Evolutionary conservation across 2,888 invertebrate genomes (phyloP), one percentile per base, ranked within the genome.

Genomic region (Drosophila emarginata): DNA sequence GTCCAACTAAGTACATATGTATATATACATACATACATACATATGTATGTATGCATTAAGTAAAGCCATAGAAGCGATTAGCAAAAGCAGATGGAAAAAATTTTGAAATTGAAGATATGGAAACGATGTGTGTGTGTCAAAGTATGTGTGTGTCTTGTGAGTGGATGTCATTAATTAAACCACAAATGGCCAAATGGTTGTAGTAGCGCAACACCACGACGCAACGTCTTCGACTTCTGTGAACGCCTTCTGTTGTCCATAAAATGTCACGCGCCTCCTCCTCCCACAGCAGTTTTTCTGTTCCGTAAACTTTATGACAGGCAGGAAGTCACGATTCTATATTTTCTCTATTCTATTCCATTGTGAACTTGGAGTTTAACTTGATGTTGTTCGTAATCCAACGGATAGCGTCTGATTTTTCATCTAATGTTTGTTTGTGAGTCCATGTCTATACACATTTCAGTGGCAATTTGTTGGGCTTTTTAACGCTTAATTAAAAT

Each of bases 241-340:
- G 18, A 11, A 4, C 39, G 82, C 85, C 87, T 85, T 70, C 71
- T 82, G 80, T 78, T 71, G 70, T 63, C 79, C 78, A 87, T 87
- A 87, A 87, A 87, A 73, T 85, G 73, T 71, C 72, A 72, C 67
- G 54, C 56, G 57, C 23, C 68, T 26, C 12, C 11, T 26, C 58
- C 14, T 2, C 40, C 15, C 59, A 18, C 15, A 2, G 18, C 36
- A 18, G 32, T 36, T 36, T 67, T 64, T 70, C 40, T 72, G 69
- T 61, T 65, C 65, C 54, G 51, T 64, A 72, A 69, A 79, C 67
- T 80, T 80, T 76, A 73, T 79, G 85, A 76, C 68, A 69, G 67
- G 77, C 87, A 87, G 83, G 83, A 87, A 83, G 83, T 83, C 83
- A 83, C 83, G 83, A 83, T 79, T 83, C 54, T 80, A 83, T 68